Evolutionary conservation across 2,113 vertebrate species (phyloP).

Genomic region (Ciconia maguari): DNA sequence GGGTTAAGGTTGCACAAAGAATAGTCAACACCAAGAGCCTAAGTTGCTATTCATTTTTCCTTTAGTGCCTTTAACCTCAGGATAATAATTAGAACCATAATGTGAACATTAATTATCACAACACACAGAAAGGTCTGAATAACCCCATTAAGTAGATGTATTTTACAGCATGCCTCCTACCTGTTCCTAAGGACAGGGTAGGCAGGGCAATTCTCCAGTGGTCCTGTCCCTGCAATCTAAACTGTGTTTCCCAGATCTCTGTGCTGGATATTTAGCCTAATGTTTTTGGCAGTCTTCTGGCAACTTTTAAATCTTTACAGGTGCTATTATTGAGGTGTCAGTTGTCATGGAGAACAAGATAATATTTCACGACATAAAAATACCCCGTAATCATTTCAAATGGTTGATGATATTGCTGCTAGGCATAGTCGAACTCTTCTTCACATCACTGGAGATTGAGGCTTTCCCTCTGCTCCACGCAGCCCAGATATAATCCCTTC

Average conservation of each 20-base stretch:
- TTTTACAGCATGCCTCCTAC: background rate
- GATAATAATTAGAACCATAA: background rate
- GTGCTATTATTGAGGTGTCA: slow-evolving; percentile 23
- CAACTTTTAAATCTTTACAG: slow-evolving; percentile 19
- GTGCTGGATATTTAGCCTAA: background rate
- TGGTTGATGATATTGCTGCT: slow-evolving; percentile 17
- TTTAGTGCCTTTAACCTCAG: background rate
- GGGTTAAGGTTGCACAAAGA: background rate
- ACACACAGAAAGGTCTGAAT: background rate
- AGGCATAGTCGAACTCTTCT: slow-evolving; percentile 8
- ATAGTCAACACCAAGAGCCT: background rate
- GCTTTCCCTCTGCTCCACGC: background rate
- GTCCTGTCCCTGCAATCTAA: background rate
- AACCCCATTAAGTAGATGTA: background rate
- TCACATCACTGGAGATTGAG: background rate
- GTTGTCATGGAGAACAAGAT: slow-evolving; percentile 1
- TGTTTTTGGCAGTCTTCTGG: background rate
- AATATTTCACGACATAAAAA: slow-evolving; percentile 35
- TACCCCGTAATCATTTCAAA: background rate
- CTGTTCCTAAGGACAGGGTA: background rate
- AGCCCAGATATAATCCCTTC: slow-evolving; percentile 43
- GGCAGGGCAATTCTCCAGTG: background rate
- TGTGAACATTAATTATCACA: background rate
- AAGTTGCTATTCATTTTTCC: background rate
- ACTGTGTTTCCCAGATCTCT: background rate